These are phyloP conservation scores for Podargus strigoides DNA, from an alignment of 2,797 vertebrate genomes.

Conservation along the genomic window DNA sequence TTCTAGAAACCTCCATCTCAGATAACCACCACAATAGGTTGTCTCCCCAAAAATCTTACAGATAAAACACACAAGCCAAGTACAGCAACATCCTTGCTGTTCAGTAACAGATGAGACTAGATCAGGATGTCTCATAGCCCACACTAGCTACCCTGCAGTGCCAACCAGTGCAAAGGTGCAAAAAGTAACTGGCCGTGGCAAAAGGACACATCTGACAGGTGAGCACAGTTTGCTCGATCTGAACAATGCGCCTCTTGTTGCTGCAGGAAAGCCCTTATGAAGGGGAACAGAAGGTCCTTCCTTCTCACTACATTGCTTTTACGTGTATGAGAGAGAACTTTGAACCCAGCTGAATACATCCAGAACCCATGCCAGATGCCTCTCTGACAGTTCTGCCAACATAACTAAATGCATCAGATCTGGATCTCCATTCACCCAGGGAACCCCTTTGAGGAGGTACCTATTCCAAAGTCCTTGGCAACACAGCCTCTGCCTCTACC, in stretches of 20 bases:
- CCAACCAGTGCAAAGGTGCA: background rate
- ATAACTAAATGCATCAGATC: background rate
- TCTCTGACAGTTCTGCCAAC: background rate
- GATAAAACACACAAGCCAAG: background rate
- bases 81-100: background rate
- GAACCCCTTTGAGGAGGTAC: background rate
- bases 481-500: background rate
- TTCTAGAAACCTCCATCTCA: background rate
- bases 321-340: background rate
- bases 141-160: background rate
- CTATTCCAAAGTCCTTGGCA: background rate
- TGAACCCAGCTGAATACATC: background rate
- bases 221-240: background rate
- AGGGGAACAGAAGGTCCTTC: background rate
- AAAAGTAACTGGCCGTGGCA: background rate
- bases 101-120: background rate
- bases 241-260: background rate
- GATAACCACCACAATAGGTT: background rate
- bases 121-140: background rate
- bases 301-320: background rate
- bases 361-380: background rate
- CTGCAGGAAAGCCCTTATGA: background rate
- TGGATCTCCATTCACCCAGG: background rate
- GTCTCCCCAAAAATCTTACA: background rate
- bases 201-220: background rate